phyloP scores from a whole-genome alignment of 2,888 invertebrate genomes.

The Beris morrisii region DNA sequence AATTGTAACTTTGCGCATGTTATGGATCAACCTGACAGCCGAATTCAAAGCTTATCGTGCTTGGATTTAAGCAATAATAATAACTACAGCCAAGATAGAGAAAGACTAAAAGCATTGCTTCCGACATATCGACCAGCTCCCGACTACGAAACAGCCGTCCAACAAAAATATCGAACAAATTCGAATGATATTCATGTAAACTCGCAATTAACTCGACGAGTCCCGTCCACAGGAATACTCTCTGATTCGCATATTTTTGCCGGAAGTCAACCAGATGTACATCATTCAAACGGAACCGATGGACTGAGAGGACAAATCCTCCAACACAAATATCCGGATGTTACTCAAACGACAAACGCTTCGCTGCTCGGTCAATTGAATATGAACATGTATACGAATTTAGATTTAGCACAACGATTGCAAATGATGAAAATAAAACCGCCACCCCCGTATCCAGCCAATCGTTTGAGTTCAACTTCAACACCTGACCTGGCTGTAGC shows the following conservation, averaged over 20 bases:
- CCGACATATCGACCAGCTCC: conserved; percentile 89
- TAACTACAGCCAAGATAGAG: conserved; percentile 50
- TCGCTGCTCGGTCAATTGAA: conserved; percentile 49
- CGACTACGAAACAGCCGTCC: conserved; percentile 92
- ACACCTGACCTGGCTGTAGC: conserved; percentile 82
- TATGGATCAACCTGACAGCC: conserved; percentile 42
- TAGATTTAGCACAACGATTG: conserved; percentile 52
- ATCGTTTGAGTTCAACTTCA: conserved; percentile 76
- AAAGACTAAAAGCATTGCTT: conserved; percentile 70
- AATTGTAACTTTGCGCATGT: conserved; percentile 42
- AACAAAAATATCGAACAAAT: conserved; percentile 75
- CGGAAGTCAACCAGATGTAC: conserved; percentile 75
- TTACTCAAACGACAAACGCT: conserved; percentile 60
- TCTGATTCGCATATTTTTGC: conserved; percentile 46
- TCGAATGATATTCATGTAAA: conserved; percentile 55
- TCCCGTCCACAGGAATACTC: conserved; percentile 44
- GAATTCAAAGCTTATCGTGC: conserved; percentile 54
- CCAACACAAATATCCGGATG: conserved; percentile 64
- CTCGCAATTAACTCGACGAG: conserved; percentile 43
- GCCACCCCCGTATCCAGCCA: conserved; percentile 81
- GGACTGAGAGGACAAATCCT: conserved; percentile 45
- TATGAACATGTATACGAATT: conserved; percentile 45
- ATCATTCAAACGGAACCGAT: conserved; percentile 56
- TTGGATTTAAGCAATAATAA: conserved; percentile 54
- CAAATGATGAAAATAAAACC: conserved; percentile 64